Conservation (phyloP, 2,888 invertebrate genomes). For the Oxyteleia sp. region DNA sequence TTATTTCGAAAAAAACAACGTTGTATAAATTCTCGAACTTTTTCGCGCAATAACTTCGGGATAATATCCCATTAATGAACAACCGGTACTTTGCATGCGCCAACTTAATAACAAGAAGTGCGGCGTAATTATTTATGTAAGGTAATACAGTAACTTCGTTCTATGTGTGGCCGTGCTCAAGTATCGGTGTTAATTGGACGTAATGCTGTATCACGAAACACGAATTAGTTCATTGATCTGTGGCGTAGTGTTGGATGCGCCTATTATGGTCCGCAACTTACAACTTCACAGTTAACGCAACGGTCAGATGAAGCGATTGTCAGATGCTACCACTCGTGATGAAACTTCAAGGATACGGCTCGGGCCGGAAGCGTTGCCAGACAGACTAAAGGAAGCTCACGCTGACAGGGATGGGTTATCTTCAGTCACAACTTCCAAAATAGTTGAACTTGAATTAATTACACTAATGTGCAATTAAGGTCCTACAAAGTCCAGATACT, state of each 20-base stretch:
- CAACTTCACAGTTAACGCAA: constrained; percentile 50
- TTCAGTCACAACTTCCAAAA: constrained; percentile 51
- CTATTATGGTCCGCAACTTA: constrained; percentile 39
- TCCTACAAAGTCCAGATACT: constrained; percentile 42
- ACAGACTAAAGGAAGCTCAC: constrained; percentile 13
- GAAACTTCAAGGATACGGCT: constrained; percentile 52
- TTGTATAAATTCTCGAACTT: not conserved
- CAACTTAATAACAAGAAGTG: constrained; percentile 2
- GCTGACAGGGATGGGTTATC: constrained; percentile 53
- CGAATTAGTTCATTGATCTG: constrained; percentile 46
- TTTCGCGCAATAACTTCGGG: not conserved
- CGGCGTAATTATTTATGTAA: constrained; percentile 25
- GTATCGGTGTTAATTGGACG: constrained; percentile 36
- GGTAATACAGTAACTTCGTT: constrained; percentile 7
- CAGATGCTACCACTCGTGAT: constrained; percentile 42
- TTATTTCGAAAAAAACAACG: not conserved
- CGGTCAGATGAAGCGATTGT: constrained; percentile 53
- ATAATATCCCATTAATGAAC: not conserved
- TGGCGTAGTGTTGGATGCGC: constrained; percentile 30
- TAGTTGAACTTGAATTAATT: constrained; percentile 59
- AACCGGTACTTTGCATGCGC: not conserved
- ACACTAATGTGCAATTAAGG: constrained; percentile 52
- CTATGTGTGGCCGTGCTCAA: not conserved
- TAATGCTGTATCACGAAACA: constrained; percentile 47
- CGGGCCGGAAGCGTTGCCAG: constrained; percentile 42